Evolutionary conservation across 2,888 invertebrate species (phyloP).

Genomic region (Gari tellinella): DNA sequence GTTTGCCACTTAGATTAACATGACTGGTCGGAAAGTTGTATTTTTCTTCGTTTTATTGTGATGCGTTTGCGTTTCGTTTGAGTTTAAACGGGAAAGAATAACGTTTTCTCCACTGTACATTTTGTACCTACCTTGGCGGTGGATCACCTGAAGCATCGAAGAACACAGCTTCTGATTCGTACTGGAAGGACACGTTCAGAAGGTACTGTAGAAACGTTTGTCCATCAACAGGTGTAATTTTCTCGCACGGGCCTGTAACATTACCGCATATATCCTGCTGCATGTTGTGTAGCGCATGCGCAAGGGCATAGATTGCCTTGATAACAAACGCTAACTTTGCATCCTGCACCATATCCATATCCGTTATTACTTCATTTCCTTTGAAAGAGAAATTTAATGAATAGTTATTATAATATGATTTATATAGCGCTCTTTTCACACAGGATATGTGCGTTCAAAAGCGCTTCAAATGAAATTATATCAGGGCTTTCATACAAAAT

Average conservation of each 20-base stretch:
- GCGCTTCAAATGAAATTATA: too few relatives aligned
- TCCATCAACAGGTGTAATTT: conserved; percentile 90
- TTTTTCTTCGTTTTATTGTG: too few relatives aligned
- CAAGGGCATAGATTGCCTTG: conserved; percentile 91
- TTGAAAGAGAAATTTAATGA: conserved; percentile 30
- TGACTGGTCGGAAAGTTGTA: too few relatives aligned
- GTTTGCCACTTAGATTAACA: too few relatives aligned
- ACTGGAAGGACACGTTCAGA: conserved; percentile 89
- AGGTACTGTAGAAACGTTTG: conserved; percentile 88
- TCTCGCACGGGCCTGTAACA: conserved; percentile 87
- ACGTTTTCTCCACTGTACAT: neutral
- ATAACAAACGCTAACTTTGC: conserved; percentile 92
- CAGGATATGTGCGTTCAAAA: too few relatives aligned
- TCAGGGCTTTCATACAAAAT: too few relatives aligned
- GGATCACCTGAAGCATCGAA: conserved; percentile 92
- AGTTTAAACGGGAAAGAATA: too few relatives aligned
- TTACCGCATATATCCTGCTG: conserved; percentile 87
- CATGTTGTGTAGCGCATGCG: conserved; percentile 90
- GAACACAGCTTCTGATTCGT: conserved; percentile 88
- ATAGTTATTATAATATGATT: too few relatives aligned
- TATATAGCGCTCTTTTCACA: too few relatives aligned
- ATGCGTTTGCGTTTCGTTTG: too few relatives aligned
- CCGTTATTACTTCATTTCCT: conserved; percentile 86
- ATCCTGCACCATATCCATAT: conserved; percentile 87
- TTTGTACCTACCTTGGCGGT: conserved; percentile 89